Conservation (phyloP, 1,140 invertebrate genomes). For the Coelopa frigida region DNA sequence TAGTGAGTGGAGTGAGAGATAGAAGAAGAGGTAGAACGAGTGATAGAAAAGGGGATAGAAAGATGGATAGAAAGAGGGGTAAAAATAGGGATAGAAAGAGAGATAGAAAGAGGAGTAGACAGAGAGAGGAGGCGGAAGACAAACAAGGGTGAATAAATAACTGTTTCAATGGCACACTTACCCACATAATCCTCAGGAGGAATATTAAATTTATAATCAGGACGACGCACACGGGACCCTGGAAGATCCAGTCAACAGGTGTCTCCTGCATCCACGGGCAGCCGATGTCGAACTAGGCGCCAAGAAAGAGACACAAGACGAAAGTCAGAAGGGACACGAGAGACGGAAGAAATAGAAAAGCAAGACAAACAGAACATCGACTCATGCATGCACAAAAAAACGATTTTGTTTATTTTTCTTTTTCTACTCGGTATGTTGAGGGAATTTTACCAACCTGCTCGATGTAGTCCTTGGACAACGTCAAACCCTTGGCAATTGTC, state of each 20-base stretch:
- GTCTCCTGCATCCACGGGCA: slow-evolving; percentile 69
- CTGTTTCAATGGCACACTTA: slow-evolving; percentile 45
- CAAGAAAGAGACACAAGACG: too few relatives aligned
- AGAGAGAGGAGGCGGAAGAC: too few relatives aligned
- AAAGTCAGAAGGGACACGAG: too few relatives aligned
- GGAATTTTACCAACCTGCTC: slow-evolving; percentile 11
- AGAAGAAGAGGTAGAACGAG: too few relatives aligned
- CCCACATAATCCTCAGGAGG: slow-evolving; percentile 87
- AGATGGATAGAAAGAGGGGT: too few relatives aligned
- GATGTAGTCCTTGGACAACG: slow-evolving; percentile 26
- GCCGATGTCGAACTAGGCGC: slow-evolving; percentile 21
- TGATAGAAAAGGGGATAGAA: too few relatives aligned
- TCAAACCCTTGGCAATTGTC: slow-evolving; percentile 58
- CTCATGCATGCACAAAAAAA: too few relatives aligned
- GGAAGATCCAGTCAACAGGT: slow-evolving; percentile 72
- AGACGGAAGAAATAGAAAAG: not conserved
- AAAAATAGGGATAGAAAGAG: not conserved
- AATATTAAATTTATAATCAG: slow-evolving; percentile 79
- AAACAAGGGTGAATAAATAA: not conserved
- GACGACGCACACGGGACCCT: slow-evolving; percentile 64
- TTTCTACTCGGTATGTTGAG: too few relatives aligned
- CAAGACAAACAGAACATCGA: not conserved
- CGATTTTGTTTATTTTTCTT: not conserved
- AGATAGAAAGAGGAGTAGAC: not conserved
- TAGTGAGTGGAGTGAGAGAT: too few relatives aligned